Evolutionary conservation across 2,113 vertebrate genomes (phyloP).

Genomic region (Polypterus bichir): DNA sequence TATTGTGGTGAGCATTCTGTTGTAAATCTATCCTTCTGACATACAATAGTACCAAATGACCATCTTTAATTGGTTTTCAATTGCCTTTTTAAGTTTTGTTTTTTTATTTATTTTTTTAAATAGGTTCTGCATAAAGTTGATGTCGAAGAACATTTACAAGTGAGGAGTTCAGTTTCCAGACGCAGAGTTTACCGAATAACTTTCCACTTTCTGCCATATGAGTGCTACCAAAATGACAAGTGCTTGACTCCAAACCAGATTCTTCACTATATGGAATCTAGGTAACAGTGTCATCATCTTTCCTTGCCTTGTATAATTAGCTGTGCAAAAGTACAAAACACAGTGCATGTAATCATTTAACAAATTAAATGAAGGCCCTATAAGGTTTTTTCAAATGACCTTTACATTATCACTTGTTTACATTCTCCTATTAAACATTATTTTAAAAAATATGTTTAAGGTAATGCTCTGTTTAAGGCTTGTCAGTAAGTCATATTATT

Average conservation of each 20-base stretch:
- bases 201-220: conserved; percentile 68
- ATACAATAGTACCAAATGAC: too few species aligned
- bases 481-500: too few species aligned
- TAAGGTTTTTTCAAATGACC: too few species aligned
- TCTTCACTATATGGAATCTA: conserved; percentile 75
- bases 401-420: too few species aligned
- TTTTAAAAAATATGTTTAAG: too few species aligned
- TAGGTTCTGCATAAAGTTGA: conserved; percentile 81
- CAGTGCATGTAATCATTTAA: too few species aligned
- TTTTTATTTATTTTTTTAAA: conserved; percentile 9
- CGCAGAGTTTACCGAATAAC: conserved; percentile 56
- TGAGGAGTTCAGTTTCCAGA: conserved; percentile 43
- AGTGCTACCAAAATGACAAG: conserved; percentile 71
- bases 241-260: conserved; percentile 61
- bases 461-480: too few species aligned
- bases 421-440: too few species aligned
- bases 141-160: conserved; percentile 60
- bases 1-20: too few species aligned
- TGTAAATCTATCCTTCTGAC: too few species aligned
- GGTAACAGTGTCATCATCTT: conserved; percentile 32
- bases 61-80: too few species aligned
- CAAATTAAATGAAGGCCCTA: too few species aligned
- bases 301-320: background rate
- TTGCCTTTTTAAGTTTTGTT: background rate
- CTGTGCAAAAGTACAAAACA: background rate